Conservation (phyloP, 2,113 vertebrate genomes). For the Cricetomys ansorgei region DNA sequence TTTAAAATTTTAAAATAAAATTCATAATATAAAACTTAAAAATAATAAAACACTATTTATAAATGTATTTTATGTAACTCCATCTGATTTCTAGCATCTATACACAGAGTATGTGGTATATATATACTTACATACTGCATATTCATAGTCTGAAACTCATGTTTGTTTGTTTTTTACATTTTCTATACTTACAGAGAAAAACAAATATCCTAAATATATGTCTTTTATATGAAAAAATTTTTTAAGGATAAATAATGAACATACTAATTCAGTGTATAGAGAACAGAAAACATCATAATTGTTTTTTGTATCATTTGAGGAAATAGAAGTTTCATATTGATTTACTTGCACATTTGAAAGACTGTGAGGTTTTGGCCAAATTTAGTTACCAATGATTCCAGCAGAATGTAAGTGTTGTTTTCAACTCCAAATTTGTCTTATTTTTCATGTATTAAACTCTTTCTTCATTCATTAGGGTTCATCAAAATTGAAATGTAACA, state of each 20-base stretch:
- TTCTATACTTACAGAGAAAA: neutral
- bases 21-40: neutral
- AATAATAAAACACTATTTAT: neutral
- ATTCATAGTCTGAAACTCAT: neutral
- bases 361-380: neutral
- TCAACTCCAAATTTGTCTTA: neutral
- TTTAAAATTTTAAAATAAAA: too few species aligned
- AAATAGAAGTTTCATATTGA: neutral
- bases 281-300: neutral
- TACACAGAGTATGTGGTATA: neutral
- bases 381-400: neutral
- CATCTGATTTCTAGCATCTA: neutral
- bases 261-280: too few species aligned
- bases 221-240: neutral
- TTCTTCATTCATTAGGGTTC: too few species aligned
- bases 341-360: too few species aligned
- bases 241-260: neutral
- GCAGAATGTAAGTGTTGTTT: too few species aligned
- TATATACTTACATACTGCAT: neutral
- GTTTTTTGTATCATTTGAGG: neutral
- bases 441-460: neutral
- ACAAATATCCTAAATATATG: neutral
- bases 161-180: neutral
- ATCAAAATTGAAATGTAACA: neutral
- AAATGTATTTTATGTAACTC: neutral